phyloP scores from a whole-genome alignment of 2,113 vertebrate species.

The Neoarius graeffei region DNA sequence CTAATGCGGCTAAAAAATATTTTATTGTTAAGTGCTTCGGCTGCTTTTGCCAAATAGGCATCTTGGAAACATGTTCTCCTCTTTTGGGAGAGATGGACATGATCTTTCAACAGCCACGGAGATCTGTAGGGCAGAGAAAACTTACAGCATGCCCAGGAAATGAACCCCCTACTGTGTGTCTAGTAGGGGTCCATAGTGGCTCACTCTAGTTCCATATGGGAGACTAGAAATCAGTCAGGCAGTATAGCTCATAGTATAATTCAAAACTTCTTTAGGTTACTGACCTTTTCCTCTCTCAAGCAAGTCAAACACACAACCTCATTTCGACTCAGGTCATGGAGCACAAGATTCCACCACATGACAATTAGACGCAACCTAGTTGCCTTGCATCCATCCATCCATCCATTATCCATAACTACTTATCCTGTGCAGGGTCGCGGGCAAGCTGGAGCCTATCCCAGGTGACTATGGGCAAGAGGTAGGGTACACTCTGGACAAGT shows the following conservation, averaged over 20 bases:
- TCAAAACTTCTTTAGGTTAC: conserved; percentile 45
- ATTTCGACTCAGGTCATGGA: conserved; percentile 34
- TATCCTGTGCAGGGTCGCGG: no score
- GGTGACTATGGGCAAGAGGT: no score
- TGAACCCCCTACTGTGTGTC: conserved; percentile 22
- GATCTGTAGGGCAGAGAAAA: conserved; percentile 13
- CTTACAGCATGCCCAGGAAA: conserved; percentile 28
- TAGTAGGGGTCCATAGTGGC: conserved; percentile 7
- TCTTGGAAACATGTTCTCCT: conserved; percentile 37
- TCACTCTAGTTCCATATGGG: conserved; percentile 19
- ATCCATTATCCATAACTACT: no score
- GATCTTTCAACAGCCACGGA: conserved; percentile 19
- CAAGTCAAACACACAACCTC: conserved; percentile 48
- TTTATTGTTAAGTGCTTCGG: conserved; percentile 48
- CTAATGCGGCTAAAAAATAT: conserved; percentile 49
- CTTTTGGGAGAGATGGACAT: conserved; percentile 28
- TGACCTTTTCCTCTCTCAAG: conserved; percentile 60
- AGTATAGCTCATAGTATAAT: conserved; percentile 27
- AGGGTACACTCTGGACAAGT: no score
- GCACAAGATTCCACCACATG: conserved; percentile 30
- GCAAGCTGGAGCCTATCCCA: no score
- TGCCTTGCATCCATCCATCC: conserved; percentile 35
- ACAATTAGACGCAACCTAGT: conserved; percentile 61
- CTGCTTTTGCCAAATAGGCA: conserved; percentile 36
- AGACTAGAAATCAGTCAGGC: conserved; percentile 24